Conservation (phyloP, 2,113 vertebrate species). For the Elanoides forficatus region DNA sequence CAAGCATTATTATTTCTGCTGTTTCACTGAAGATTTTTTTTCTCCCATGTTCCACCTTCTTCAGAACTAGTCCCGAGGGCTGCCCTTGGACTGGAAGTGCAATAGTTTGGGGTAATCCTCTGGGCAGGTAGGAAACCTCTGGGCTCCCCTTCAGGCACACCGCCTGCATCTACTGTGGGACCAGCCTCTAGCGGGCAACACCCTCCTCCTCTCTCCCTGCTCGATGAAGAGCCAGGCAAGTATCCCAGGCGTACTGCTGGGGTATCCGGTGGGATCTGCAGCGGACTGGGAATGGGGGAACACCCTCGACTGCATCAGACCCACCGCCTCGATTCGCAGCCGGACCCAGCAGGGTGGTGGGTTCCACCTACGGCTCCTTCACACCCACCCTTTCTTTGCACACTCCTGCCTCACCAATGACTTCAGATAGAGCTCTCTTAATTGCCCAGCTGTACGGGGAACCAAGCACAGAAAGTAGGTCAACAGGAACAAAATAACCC, state of each 20-base stretch:
- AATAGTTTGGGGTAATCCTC: not conserved
- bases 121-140: not conserved
- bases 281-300: not conserved
- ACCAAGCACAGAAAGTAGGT: not conserved
- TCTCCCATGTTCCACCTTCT: not conserved
- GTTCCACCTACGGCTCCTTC: not conserved
- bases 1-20: not conserved
- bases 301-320: not conserved
- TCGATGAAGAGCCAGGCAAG: fast-evolving
- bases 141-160: not conserved
- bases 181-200: not conserved
- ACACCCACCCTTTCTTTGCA: not conserved
- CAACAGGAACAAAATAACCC: not conserved
- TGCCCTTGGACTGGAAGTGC: not conserved
- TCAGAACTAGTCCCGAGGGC: not conserved
- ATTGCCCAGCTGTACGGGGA: not conserved
- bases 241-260: not conserved
- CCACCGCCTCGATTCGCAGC: fast-evolving
- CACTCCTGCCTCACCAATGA: fast-evolving
- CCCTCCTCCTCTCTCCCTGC: not conserved
- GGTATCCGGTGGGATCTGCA: not conserved
- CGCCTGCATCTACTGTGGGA: not conserved
- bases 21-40: not conserved
- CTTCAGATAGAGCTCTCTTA: not conserved
- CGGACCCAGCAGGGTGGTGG: not conserved